phyloP scores from a whole-genome alignment of 2,888 invertebrate species.

The Lomographa bimaculata region DNA sequence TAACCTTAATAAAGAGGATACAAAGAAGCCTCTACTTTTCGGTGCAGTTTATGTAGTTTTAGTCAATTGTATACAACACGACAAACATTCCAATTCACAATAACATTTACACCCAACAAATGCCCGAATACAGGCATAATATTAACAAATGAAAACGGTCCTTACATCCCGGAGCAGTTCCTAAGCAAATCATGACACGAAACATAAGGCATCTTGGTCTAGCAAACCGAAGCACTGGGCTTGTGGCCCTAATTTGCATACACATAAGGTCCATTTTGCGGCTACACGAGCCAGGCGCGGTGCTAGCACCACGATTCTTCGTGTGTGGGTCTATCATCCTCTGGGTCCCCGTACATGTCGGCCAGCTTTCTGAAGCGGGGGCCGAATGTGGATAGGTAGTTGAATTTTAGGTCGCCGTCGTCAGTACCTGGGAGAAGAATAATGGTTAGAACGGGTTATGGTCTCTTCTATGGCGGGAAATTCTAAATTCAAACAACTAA shows the following conservation, averaged over 20 bases:
- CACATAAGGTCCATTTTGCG: slow-evolving; percentile 44
- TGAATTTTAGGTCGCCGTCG: slow-evolving; percentile 96
- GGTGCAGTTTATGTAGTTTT: too few relatives aligned
- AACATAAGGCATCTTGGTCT: slow-evolving; percentile 63
- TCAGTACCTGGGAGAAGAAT: slow-evolving; percentile 86
- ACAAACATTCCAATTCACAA: too few relatives aligned
- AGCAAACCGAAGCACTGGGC: slow-evolving; percentile 41
- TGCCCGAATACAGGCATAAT: slow-evolving; percentile 2
- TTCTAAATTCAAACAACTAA: too few relatives aligned
- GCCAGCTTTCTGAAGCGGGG: slow-evolving; percentile 97
- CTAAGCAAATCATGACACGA: slow-evolving; percentile 40
- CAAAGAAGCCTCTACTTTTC: too few relatives aligned
- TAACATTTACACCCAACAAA: slow-evolving; percentile 12
- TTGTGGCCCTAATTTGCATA: slow-evolving; percentile 24
- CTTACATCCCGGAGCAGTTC: slow-evolving; percentile 7
- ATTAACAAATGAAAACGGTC: slow-evolving; percentile 10
- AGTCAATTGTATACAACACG: too few relatives aligned
- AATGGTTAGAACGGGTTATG: too few relatives aligned
- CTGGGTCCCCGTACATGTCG: slow-evolving; percentile 97
- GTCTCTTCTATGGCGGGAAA: too few relatives aligned
- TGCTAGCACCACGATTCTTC: slow-evolving; percentile 94
- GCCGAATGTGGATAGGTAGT: slow-evolving; percentile 96
- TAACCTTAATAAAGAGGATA: too few relatives aligned
- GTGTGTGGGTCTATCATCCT: slow-evolving; percentile 90
- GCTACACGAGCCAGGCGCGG: slow-evolving; percentile 78